These are phyloP conservation scores for Euphonia xanthogaster DNA, from an alignment of 2,797 vertebrate species.

Conservation along the genomic window DNA sequence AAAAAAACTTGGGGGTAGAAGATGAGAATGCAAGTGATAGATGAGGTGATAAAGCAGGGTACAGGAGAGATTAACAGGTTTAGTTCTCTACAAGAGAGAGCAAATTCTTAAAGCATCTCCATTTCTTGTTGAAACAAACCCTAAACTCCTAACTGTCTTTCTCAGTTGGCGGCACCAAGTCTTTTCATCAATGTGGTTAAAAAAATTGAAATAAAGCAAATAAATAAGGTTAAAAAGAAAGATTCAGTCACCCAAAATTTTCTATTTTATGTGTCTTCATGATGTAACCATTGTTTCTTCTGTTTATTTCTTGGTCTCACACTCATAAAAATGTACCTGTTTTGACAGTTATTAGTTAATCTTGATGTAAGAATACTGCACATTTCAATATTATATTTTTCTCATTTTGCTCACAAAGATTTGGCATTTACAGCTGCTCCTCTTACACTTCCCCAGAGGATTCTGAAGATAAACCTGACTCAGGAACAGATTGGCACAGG, in stretches of 20 bases:
- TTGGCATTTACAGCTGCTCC: not conserved
- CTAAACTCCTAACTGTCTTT: not conserved
- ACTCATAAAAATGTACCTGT: not conserved
- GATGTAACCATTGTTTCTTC: not conserved
- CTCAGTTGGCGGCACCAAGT: not conserved
- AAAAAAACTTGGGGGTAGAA: not conserved
- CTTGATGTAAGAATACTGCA: not conserved
- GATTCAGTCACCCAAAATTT: rapidly evolving
- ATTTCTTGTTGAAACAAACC: not conserved
- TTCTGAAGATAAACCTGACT: not conserved
- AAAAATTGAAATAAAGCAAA: not conserved
- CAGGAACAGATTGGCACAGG: not conserved
- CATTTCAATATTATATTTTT: not conserved
- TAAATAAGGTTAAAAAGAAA: not conserved
- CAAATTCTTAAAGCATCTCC: not conserved
- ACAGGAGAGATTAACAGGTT: not conserved
- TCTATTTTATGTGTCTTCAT: not conserved
- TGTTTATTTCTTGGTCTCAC: not conserved
- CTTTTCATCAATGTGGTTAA: not conserved
- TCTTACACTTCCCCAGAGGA: not conserved
- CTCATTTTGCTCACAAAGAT: not conserved
- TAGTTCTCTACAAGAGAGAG: not conserved
- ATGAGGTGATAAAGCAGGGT: not conserved
- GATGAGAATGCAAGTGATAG: not conserved
- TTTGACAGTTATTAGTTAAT: not conserved